Conservation (phyloP, 1,140 invertebrate genomes). For the Cataglyphis hispanica region DNA sequence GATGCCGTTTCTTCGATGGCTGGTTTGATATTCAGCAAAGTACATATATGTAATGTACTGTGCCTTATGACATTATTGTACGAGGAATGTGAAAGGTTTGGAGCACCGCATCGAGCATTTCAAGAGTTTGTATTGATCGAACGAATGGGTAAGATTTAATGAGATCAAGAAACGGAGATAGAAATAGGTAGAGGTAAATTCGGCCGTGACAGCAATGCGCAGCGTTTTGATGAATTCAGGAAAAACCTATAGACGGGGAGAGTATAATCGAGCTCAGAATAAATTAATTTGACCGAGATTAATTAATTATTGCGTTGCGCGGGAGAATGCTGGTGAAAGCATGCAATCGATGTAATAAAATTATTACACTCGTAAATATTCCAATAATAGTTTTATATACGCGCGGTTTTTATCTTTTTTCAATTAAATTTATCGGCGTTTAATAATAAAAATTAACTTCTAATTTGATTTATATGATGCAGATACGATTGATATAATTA, state of each 20-base stretch:
- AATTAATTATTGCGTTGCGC: slow-evolving; percentile 36
- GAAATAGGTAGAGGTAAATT: slow-evolving; percentile 8
- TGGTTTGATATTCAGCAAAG: slow-evolving; percentile 42
- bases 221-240: slow-evolving; percentile 23
- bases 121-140: slow-evolving; percentile 15
- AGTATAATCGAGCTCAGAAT: slow-evolving; percentile 7
- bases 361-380: background rate
- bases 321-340: background rate
- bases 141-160: slow-evolving; percentile 57
- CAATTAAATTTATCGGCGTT: background rate
- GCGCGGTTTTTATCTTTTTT: background rate
- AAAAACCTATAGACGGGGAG: background rate
- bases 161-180: slow-evolving; percentile 32
- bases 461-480: background rate
- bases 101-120: slow-evolving; percentile 54
- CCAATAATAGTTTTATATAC: background rate
- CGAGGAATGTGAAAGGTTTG: slow-evolving; percentile 74
- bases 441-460: background rate
- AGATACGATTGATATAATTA: background rate
- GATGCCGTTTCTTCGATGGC: slow-evolving; percentile 29
- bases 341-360: background rate
- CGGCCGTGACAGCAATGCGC: background rate
- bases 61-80: slow-evolving; percentile 65
- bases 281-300: background rate
- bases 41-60: slow-evolving; percentile 1